These are phyloP conservation scores for Tetramorium parvispinum DNA, from an alignment of 1,140 invertebrate genomes.

Conservation along the genomic window DNA sequence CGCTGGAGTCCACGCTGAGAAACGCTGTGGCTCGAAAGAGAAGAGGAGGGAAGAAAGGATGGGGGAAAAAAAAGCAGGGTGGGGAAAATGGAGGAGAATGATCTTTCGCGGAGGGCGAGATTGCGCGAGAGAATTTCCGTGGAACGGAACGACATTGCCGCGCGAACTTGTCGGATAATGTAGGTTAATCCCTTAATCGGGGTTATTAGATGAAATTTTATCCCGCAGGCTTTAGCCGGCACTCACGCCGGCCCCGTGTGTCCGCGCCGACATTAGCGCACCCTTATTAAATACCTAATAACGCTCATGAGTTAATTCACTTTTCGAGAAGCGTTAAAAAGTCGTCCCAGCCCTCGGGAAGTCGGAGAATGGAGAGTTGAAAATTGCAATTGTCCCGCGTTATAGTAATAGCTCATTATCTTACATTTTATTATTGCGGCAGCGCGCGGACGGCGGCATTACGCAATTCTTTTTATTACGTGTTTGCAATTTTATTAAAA, in stretches of 20 bases:
- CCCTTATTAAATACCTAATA: slow-evolving; percentile 59
- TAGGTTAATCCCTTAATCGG: slow-evolving; percentile 64
- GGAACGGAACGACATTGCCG: slow-evolving; percentile 39
- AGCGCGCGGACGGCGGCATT: neutral
- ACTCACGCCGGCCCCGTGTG: slow-evolving; percentile 30
- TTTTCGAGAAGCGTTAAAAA: slow-evolving; percentile 57
- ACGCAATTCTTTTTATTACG: slow-evolving; percentile 11
- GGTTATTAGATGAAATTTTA: slow-evolving; percentile 63
- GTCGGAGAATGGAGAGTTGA: slow-evolving; percentile 38
- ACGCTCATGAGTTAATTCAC: slow-evolving; percentile 64
- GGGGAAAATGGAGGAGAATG: too few species aligned
- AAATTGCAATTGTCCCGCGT: slow-evolving; percentile 34
- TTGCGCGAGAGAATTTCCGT: slow-evolving; percentile 33
- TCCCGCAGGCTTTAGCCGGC: slow-evolving; percentile 46
- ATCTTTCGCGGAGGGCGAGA: slow-evolving; percentile 22
- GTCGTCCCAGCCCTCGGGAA: slow-evolving; percentile 35
- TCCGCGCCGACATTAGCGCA: slow-evolving; percentile 50
- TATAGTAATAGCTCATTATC: slow-evolving; percentile 43
- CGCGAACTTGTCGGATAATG: slow-evolving; percentile 56
- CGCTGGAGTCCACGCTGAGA: neutral
- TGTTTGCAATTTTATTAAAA: slow-evolving; percentile 28
- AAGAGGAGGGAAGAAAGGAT: neutral
- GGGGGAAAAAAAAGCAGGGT: too few species aligned
- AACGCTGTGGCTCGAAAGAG: slow-evolving; percentile 18
- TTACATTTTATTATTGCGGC: neutral